Percentiles rank a stretch among this genome's conserved stretches.
phyloP scores from a whole-genome alignment of 2,888 invertebrate genomes.

The Coleophora deauratella region DNA sequence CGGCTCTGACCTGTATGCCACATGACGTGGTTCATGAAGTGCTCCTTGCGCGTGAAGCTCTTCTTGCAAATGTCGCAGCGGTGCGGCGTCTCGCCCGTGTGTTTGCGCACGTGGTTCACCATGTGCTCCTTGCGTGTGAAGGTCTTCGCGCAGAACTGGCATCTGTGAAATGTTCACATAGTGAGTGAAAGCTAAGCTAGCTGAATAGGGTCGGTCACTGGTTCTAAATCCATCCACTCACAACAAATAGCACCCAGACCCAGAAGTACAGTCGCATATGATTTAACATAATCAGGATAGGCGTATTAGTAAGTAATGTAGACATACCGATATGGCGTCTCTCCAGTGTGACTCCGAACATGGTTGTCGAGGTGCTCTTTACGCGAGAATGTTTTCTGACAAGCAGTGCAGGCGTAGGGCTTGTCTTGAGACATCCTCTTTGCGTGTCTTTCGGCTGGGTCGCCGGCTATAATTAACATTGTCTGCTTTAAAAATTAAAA shows the following conservation, averaged over 20 bases:
- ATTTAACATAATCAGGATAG: too few relatives aligned
- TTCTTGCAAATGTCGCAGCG: conserved; percentile 86
- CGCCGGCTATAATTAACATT: conserved; percentile 52
- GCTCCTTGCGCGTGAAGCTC: conserved; percentile 84
- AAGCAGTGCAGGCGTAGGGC: conserved; percentile 88
- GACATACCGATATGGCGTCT: conserved; percentile 81
- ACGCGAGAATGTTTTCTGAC: conserved; percentile 89
- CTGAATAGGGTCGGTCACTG: too few relatives aligned
- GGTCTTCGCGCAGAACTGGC: conserved; percentile 83
- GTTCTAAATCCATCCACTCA: too few relatives aligned
- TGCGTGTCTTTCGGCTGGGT: conserved; percentile 80
- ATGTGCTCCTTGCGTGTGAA: conserved; percentile 86
- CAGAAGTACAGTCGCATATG: too few relatives aligned
- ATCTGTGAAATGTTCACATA: conserved; percentile 46
- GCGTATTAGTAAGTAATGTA: background rate
- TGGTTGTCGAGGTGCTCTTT: conserved; percentile 92
- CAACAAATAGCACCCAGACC: too few relatives aligned
- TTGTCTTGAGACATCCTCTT: conserved; percentile 89
- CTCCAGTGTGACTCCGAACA: conserved; percentile 86
- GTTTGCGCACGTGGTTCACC: conserved; percentile 84
- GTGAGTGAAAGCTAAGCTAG: too few relatives aligned
- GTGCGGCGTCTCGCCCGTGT: conserved; percentile 84
- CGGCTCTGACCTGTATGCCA: conserved; percentile 77
- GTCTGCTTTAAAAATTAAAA: too few relatives aligned
- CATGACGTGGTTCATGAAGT: conserved; percentile 87